Percentiles rank a stretch among this genome's conserved stretches.
phyloP scores from a whole-genome alignment of 2,113 vertebrate genomes.

The Tragelaphus imberbis region DNA sequence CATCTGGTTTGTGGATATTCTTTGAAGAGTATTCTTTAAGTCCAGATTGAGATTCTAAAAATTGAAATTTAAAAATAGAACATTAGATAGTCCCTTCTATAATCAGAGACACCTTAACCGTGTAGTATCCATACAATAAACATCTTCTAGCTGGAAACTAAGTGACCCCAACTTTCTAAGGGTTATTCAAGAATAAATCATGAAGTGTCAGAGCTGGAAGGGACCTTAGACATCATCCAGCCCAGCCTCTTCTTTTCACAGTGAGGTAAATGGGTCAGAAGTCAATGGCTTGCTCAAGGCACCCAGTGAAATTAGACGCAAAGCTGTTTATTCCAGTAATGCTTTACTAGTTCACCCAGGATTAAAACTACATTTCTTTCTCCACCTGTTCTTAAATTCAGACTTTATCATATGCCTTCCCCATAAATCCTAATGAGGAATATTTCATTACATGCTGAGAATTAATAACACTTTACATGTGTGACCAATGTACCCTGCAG shows the following conservation, averaged over 20 bases:
- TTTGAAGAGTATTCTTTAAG: not conserved
- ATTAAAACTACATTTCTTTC: not conserved
- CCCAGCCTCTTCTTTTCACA: not conserved
- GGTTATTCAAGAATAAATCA: not conserved
- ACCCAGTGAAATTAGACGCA: not conserved
- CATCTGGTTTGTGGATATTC: not conserved
- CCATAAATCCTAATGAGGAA: not conserved
- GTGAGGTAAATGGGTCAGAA: not conserved
- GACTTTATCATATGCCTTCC: not conserved
- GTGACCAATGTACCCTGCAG: not conserved
- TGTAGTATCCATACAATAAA: not conserved
- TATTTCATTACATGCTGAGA: slow-evolving; percentile 3
- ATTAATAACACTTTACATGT: not conserved
- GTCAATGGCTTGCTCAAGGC: not conserved
- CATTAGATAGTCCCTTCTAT: not conserved
- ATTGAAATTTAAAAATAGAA: slow-evolving; percentile 24
- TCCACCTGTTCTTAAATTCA: slow-evolving; percentile 31
- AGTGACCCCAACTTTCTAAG: slow-evolving; percentile 5
- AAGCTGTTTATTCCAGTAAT: slow-evolving; percentile 24
- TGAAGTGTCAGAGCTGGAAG: not conserved
- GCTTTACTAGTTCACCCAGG: not conserved
- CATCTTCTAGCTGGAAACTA: not conserved
- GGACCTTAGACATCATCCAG: not conserved
- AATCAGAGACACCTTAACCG: not conserved
- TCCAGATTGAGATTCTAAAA: not conserved